A percentile compares a stretch with the other conserved stretches of the same genome.
phyloP scores from a whole-genome alignment of 2,888 invertebrate genomes.

The Dolomedes plantarius region DNA sequence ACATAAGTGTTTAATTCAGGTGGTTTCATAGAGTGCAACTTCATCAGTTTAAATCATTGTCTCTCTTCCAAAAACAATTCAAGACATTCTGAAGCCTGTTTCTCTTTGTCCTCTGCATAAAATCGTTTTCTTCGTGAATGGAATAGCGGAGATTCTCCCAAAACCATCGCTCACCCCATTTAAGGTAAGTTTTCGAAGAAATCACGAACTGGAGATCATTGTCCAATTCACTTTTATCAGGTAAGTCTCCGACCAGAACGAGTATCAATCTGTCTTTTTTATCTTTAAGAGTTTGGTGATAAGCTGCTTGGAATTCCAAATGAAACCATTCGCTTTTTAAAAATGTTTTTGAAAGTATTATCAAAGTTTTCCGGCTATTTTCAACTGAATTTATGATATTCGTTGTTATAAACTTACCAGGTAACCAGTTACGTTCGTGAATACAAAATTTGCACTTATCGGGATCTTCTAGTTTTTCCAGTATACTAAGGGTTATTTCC shows the following conservation, averaged over 20 bases:
- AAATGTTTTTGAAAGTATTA: conserved; percentile 72
- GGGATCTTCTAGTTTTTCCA: conserved; percentile 68
- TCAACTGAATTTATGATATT: conserved; percentile 73
- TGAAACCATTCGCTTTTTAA: conserved; percentile 73
- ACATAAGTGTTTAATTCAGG: too few relatives aligned
- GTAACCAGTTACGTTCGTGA: conserved; percentile 74
- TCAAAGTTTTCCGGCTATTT: conserved; percentile 72
- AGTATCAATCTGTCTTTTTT: conserved; percentile 73
- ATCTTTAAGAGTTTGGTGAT: conserved; percentile 73
- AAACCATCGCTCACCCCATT: conserved; percentile 74
- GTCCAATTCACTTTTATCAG: conserved; percentile 71
- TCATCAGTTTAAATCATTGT: too few relatives aligned
- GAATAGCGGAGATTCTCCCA: conserved; percentile 74
- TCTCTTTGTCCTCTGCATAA: background rate
- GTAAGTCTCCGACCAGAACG: conserved; percentile 72
- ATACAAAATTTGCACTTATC: conserved; percentile 71
- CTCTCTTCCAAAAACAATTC: too few relatives aligned
- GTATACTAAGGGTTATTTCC: conserved; percentile 68
- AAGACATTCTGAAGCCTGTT: too few relatives aligned
- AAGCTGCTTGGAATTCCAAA: conserved; percentile 73
- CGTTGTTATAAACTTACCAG: conserved; percentile 72
- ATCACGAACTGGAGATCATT: conserved; percentile 72
- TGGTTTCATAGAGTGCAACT: too few relatives aligned
- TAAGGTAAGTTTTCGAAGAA: conserved; percentile 74
- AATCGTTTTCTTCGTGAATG: conserved; percentile 72